Evolutionary conservation across 2,888 invertebrate genomes (phyloP).

Genomic region (Oxytorus armatus): DNA sequence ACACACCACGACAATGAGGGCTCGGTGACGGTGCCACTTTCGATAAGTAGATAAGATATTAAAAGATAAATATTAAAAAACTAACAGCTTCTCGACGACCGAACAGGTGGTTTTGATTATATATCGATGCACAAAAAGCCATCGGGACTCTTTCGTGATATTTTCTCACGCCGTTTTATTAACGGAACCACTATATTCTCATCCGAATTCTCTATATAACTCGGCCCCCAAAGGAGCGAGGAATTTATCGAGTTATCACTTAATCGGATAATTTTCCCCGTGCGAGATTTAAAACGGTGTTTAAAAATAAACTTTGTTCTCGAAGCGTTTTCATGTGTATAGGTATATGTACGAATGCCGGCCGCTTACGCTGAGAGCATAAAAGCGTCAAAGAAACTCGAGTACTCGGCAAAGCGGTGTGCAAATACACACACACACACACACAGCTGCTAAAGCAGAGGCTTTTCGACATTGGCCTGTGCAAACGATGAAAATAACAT

Average conservation of each 20-base stretch:
- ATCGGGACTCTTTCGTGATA: too few species aligned
- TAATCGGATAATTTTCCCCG: neutral
- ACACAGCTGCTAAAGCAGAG: neutral
- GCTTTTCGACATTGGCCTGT: neutral
- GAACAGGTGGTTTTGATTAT: neutral
- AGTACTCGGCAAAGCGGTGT: constrained; percentile 21
- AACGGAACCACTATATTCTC: too few species aligned
- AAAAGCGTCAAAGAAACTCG: constrained; percentile 43
- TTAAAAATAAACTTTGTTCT: constrained; percentile 33
- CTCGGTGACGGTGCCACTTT: neutral
- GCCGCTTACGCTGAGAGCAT: constrained; percentile 20
- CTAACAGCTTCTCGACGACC: neutral
- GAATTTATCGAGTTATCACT: constrained; percentile 37
- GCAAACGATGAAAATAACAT: constrained; percentile 40
- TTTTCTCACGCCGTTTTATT: too few species aligned
- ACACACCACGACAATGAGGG: too few species aligned
- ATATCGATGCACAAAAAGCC: neutral
- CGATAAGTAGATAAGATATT: constrained; percentile 43
- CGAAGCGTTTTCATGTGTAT: neutral
- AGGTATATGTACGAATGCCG: too few species aligned
- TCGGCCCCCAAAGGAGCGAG: neutral
- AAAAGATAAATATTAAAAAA: neutral
- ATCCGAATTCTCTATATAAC: too few species aligned
- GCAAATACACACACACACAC: neutral
- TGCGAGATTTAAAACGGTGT: constrained; percentile 33